These are phyloP conservation scores for Choloepus hoffmanni DNA, from an alignment of 2,113 vertebrate species.

Conservation along the genomic window DNA sequence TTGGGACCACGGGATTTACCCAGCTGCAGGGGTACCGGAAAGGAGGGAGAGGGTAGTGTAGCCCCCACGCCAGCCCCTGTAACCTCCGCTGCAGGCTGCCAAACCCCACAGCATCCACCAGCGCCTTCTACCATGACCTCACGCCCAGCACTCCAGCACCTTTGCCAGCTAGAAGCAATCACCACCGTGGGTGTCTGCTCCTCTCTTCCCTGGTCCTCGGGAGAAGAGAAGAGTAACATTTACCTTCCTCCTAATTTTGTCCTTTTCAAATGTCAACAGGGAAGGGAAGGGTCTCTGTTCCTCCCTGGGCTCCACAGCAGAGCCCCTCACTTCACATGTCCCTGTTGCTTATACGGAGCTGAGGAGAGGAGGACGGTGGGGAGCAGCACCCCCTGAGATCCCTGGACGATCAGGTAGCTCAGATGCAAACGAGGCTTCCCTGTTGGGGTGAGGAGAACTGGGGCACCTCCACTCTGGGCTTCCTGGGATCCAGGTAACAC, in stretches of 20 bases:
- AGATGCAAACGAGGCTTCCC: background rate
- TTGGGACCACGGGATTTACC: background rate
- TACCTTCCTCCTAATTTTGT: slow-evolving; percentile 78
- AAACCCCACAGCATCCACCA: background rate
- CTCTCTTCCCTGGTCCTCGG: slow-evolving; percentile 43
- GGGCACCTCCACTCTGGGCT: background rate
- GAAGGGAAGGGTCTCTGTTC: slow-evolving; percentile 42
- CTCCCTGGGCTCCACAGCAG: background rate
- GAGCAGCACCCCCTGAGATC: background rate
- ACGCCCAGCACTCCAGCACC: background rate
- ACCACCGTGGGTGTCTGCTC: background rate
- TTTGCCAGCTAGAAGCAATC: background rate
- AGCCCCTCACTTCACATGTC: background rate
- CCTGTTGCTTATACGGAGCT: background rate
- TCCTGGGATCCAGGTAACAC: background rate
- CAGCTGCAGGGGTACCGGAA: background rate
- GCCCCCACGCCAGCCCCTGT: background rate
- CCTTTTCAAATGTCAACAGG: slow-evolving; percentile 78
- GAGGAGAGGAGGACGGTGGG: too few species aligned
- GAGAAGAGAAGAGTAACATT: slow-evolving; percentile 77
- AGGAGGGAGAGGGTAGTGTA: background rate
- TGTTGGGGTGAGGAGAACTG: background rate
- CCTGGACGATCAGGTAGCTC: background rate
- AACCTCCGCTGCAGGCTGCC: rapidly evolving
- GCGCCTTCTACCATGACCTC: background rate